Conservation (phyloP, 1,140 invertebrate species). For the Drosophila sechellia region DNA sequence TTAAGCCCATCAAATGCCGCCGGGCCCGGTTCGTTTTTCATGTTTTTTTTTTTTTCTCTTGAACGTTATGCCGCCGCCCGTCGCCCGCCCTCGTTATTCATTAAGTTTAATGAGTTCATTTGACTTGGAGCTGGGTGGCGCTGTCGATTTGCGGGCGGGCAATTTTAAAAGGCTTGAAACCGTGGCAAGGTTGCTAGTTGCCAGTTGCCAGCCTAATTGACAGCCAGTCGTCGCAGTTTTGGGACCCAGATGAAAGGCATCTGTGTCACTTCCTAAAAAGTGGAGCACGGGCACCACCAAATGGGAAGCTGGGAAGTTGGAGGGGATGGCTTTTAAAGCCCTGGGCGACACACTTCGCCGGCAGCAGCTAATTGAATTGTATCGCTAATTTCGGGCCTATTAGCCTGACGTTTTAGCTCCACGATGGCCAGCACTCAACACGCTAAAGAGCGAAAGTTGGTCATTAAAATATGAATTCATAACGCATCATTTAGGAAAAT, state of each 20-base stretch:
- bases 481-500: neutral
- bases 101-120: constrained; percentile 80
- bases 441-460: constrained; percentile 10
- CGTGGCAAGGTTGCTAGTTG: constrained; percentile 46
- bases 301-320: neutral
- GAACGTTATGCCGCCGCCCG: constrained; percentile 3
- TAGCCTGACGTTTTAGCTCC: constrained; percentile 57
- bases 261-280: constrained; percentile 16
- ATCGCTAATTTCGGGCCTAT: constrained; percentile 70
- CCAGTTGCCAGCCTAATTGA: constrained; percentile 64
- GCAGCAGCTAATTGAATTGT: constrained; percentile 68
- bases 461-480: constrained; percentile 3
- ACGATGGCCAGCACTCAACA: constrained; percentile 43
- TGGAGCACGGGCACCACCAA: too few relatives aligned
- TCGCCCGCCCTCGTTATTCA: constrained; percentile 63
- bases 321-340: constrained; percentile 1
- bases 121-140: constrained; percentile 2
- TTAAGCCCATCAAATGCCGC: constrained; percentile 68
- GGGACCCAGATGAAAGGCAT: constrained; percentile 46
- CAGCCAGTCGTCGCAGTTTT: constrained; percentile 32
- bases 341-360: constrained; percentile 19
- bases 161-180: constrained; percentile 76
- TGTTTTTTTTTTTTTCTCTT: constrained; percentile 24
- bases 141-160: constrained; percentile 59
- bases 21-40: constrained; percentile 1